phyloP scores from a whole-genome alignment of 2,888 invertebrate species.

The Agelastica alni region DNA sequence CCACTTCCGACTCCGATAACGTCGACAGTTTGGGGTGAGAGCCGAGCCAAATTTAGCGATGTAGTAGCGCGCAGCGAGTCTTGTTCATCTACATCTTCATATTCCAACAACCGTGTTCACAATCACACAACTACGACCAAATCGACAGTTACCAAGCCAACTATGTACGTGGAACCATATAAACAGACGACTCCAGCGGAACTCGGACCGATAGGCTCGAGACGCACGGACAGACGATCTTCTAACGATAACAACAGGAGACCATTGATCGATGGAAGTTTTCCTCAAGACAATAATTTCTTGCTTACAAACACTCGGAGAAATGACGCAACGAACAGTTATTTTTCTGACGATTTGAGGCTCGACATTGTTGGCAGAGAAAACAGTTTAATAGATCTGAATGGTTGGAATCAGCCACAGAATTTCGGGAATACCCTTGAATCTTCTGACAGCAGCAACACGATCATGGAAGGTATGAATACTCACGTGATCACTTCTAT shows the following conservation, averaged over 20 bases:
- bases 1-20: slow-evolving; percentile 44
- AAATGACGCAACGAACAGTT: slow-evolving; percentile 42
- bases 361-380: slow-evolving; percentile 37
- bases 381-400: slow-evolving; percentile 40
- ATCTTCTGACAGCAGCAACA: slow-evolving; percentile 3
- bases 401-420: slow-evolving; percentile 34
- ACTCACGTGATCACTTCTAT: no score
- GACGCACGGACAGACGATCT: slow-evolving; percentile 36
- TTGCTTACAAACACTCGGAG: slow-evolving; percentile 18
- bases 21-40: slow-evolving; percentile 61
- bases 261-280: slow-evolving; percentile 21
- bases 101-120: slow-evolving; percentile 20
- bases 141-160: slow-evolving; percentile 44
- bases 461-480: slow-evolving; percentile 27
- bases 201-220: slow-evolving; percentile 58
- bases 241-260: slow-evolving; percentile 25
- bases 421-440: slow-evolving; percentile 37
- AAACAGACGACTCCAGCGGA: slow-evolving; percentile 48
- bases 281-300: slow-evolving; percentile 13
- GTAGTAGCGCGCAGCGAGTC: slow-evolving; percentile 62
- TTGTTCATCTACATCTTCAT: slow-evolving; percentile 31
- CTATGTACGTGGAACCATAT: slow-evolving; percentile 54
- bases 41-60: slow-evolving; percentile 63
- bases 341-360: slow-evolving; percentile 43
- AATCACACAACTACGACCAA: slow-evolving; percentile 22